Evolutionary conservation across 2,113 vertebrate genomes (phyloP), one percentile per base, ranked within the genome.

Genomic region (Stegastes partitus): DNA sequence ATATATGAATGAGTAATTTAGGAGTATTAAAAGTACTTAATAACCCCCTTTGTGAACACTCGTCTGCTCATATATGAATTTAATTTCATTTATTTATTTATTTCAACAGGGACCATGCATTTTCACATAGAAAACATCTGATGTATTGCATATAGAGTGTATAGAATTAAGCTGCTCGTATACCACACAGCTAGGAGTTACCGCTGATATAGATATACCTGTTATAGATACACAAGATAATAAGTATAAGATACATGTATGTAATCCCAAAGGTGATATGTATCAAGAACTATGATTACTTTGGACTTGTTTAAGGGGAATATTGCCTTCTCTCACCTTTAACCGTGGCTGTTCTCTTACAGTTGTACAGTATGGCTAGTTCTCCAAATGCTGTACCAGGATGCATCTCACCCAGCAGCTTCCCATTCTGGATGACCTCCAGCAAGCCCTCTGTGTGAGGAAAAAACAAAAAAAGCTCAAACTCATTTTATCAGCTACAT

Each of bases 331-430:
- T 25, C 82, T 88, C 74, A 96, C 95, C 94, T 93, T 92, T 95
- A 11, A 96, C 93, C 0, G 94, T 95, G 16, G 95, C 95, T n/a
- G 95, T 96, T 82, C 95, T 93, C 68, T 95, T 95, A 68, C 95
- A 96, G 89, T 96, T 96, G 87, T 96, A 96, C 14, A 96, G 83
- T 15, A 96, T 95, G 25, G 95, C 95, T 77, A 96, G 79, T 84
- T 96, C 95, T 58, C 95, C 95, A 53, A 96, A 96, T 0, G 93
- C 95, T 6, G 95, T 95, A 6, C 94, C 95, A n/a, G 95, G 92
- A 49, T 47, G 88, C 94, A 96, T 95, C 74, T 94, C 91, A 14
- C 95, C 94, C 37, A 96, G 82, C 25, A 93, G 77, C 66, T 93
- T 95, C 18, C 92, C 93, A 56, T 90, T 94, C 87, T 95, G 95